Percentiles rank a stretch among this genome's conserved stretches.
Conservation (phyloP, 2,797 vertebrate species). For the Epinephelus awoara region DNA sequence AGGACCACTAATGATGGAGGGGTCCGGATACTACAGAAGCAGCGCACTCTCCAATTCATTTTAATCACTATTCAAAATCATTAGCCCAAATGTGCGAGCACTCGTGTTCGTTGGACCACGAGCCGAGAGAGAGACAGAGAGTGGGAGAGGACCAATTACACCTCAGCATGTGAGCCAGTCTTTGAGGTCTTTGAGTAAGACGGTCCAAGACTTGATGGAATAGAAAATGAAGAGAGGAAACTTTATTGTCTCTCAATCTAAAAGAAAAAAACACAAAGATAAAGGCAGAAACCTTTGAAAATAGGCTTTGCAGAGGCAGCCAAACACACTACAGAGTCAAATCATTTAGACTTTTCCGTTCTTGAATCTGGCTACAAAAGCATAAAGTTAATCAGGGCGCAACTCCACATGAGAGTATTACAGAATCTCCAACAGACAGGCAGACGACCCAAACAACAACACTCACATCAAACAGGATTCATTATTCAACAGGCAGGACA, state of each 20-base stretch:
- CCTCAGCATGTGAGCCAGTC: slow-evolving; percentile 72
- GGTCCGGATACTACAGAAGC: slow-evolving; percentile 77
- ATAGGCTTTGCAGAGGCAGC: slow-evolving; percentile 55
- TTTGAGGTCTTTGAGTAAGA: slow-evolving; percentile 72
- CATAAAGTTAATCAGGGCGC: slow-evolving; percentile 58
- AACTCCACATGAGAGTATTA: slow-evolving; percentile 39
- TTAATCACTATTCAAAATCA: slow-evolving; percentile 85
- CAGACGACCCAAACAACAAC: slow-evolving; percentile 57
- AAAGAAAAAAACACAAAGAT: slow-evolving; percentile 53
- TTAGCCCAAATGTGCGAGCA: slow-evolving; percentile 77
- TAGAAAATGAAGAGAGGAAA: slow-evolving; percentile 71
- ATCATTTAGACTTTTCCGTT: slow-evolving; percentile 48
- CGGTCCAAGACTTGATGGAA: slow-evolving; percentile 71
- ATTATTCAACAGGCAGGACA: slow-evolving; percentile 46
- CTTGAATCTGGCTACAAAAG: slow-evolving; percentile 56
- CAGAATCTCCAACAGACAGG: slow-evolving; percentile 41
- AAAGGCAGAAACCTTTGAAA: slow-evolving; percentile 59
- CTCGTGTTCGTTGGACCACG: slow-evolving; percentile 66
- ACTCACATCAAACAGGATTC: slow-evolving; percentile 51
- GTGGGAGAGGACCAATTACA: slow-evolving; percentile 77
- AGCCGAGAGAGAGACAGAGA: slow-evolving; percentile 55
- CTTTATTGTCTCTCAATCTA: slow-evolving; percentile 74
- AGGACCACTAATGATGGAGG: slow-evolving; percentile 83
- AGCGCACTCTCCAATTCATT: slow-evolving; percentile 81
- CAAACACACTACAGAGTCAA: slow-evolving; percentile 53